A percentile compares a stretch with the other conserved stretches of the same genome.
Conservation (phyloP, 2,888 invertebrate genomes). For the Coelogynopora nodosa region DNA sequence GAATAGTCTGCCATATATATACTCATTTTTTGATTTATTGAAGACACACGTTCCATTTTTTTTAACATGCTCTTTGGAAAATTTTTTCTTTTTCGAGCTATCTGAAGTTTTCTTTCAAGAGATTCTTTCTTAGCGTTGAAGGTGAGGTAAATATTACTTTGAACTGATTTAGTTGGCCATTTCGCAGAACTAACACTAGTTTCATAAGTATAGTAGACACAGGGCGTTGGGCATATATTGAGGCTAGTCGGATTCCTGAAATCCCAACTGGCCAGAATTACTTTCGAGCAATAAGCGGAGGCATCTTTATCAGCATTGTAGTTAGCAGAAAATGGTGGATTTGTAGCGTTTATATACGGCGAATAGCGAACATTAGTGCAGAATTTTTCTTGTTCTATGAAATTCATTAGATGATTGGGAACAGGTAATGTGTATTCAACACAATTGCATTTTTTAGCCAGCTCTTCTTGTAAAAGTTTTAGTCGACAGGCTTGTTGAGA, state of each 20-base stretch:
- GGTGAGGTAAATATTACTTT: background rate
- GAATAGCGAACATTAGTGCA: background rate
- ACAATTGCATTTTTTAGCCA: conserved; percentile 40
- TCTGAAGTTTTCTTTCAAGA: background rate
- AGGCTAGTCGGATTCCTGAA: background rate
- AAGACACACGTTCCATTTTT: background rate
- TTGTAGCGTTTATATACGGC: conserved; percentile 6
- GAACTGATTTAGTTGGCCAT: conserved; percentile 44
- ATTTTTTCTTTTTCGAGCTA: background rate
- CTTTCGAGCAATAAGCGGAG: background rate
- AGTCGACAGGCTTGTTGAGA: conserved; percentile 40
- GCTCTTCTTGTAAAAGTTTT: conserved; percentile 33
- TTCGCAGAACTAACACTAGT: conserved; percentile 44
- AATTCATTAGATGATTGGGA: background rate
- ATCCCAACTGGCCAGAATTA: background rate
- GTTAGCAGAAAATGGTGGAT: background rate
- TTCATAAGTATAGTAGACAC: conserved; percentile 44
- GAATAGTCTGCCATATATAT: background rate
- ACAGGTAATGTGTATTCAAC: conserved; percentile 22
- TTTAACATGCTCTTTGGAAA: background rate
- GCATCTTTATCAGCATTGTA: background rate
- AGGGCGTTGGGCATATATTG: conserved; percentile 39
- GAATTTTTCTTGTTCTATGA: conserved; percentile 9
- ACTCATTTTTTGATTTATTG: background rate
- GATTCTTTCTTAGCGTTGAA: background rate